Percentiles rank a stretch among this genome's conserved stretches.
Conservation (phyloP, 2,113 vertebrate genomes). For the Edolisoma coerulescens region DNA sequence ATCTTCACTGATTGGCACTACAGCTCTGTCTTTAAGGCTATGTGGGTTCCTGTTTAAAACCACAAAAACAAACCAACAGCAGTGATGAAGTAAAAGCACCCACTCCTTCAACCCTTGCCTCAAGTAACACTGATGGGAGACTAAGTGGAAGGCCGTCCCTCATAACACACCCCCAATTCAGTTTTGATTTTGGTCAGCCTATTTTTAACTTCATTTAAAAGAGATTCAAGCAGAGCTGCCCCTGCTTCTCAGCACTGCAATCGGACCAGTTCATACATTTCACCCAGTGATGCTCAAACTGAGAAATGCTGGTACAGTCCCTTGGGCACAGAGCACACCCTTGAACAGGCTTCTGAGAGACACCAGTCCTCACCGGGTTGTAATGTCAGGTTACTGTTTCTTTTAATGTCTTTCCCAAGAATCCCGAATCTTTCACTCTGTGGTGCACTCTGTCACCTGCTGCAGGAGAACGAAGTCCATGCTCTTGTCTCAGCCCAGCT, state of each 20-base stretch:
- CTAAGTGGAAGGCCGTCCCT: background rate
- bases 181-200: background rate
- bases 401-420: background rate
- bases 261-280: background rate
- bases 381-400: background rate
- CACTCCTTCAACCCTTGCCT: background rate
- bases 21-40: background rate
- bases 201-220: background rate
- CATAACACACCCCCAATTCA: background rate
- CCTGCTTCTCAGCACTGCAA: background rate
- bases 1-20: background rate
- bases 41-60: background rate
- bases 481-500: background rate
- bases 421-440: background rate
- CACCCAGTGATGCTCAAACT: background rate
- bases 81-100: background rate
- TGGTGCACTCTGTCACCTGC: background rate
- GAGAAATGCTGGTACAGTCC: background rate
- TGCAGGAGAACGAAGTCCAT: background rate
- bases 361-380: accelerated
- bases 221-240: background rate
- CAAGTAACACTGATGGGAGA: background rate
- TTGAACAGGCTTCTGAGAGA: background rate
- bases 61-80: background rate
- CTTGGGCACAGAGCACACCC: background rate